Evolutionary conservation across 2,113 vertebrate genomes (phyloP).

Genomic region (Anas platyrhynchos): DNA sequence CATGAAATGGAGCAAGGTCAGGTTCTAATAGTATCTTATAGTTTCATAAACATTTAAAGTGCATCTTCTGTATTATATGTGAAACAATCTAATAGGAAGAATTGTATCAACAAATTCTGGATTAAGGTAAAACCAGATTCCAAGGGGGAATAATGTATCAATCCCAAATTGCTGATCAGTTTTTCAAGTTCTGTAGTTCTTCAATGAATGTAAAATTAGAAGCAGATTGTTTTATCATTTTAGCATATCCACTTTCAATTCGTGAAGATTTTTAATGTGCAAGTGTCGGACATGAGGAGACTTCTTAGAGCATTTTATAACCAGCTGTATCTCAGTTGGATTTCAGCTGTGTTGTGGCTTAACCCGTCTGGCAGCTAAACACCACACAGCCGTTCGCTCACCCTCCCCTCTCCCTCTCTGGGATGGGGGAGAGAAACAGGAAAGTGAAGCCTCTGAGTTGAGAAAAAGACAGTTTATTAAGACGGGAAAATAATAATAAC

Average conservation of each 20-base stretch:
- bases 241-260: background rate
- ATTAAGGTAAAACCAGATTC: background rate
- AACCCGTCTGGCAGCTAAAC: too few species aligned
- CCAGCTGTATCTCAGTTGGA: background rate
- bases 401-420: too few species aligned
- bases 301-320: background rate
- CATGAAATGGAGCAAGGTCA: background rate
- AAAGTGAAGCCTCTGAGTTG: too few species aligned
- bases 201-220: background rate
- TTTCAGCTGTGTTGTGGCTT: background rate
- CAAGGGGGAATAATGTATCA: background rate
- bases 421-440: too few species aligned
- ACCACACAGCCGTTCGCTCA: too few species aligned
- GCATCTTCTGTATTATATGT: background rate
- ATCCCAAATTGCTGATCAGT: rapidly evolving
- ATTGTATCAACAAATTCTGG: rapidly evolving
- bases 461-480: too few species aligned
- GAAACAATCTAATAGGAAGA: background rate
- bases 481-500: too few species aligned
- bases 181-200: background rate
- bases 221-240: background rate
- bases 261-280: background rate
- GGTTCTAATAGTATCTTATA: background rate
- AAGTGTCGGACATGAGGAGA: background rate
- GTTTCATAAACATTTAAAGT: background rate